Evolutionary conservation across 2,888 invertebrate genomes (phyloP), one percentile per base, ranked within the genome.

Genomic region (Zaprionus bogoriensis): DNA sequence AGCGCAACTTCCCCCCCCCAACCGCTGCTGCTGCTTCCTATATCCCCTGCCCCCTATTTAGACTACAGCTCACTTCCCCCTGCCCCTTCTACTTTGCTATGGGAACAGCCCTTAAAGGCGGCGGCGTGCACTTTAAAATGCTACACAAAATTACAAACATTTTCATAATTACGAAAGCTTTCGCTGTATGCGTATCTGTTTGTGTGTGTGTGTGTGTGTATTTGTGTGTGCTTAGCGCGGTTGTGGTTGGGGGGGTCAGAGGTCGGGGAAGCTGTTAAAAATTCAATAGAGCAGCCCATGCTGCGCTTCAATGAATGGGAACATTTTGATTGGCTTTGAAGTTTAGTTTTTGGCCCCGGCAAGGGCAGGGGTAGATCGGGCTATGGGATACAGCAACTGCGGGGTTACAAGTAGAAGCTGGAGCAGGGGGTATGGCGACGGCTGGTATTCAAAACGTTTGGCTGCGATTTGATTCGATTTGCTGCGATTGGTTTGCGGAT

Each of bases 281-380:
- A 74, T 74, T 74, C 74, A 74, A 74, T 74, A 74, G 71, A 74
- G 65, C 73, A 65, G 47, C 64, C 59, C 57, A 41, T 22, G 63
- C 74, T 73, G 58, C 74, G 74, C 74, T 74, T 74, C 74, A 74
- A 67, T 74, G 74, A 74, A 70, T 74, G 74, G 58, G 74, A 74
- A 70, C 74, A 64, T 74, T 74, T 74, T 74, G 74, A 74, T 74
- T 74, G 74, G 74, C 74, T 74, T 74, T 74, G 74, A 74, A 74
- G 74, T 74, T 67, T 51, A 46, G 59, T 68, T 67, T 67, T 52
- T 48, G 44, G 52, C 55, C 45, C 55, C 36, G 47, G 60, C 53
- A 44, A 32, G 2, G 3, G 5, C 17, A 17, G 10, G 19, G 41
- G 4, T 0, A 10, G 12, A 2, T 7, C 14, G 9, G 27, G 2